Base-by-base conservation (phyloP, 35 echinoderm and acorn worm species). In the Anneissia japonica region DNA sequence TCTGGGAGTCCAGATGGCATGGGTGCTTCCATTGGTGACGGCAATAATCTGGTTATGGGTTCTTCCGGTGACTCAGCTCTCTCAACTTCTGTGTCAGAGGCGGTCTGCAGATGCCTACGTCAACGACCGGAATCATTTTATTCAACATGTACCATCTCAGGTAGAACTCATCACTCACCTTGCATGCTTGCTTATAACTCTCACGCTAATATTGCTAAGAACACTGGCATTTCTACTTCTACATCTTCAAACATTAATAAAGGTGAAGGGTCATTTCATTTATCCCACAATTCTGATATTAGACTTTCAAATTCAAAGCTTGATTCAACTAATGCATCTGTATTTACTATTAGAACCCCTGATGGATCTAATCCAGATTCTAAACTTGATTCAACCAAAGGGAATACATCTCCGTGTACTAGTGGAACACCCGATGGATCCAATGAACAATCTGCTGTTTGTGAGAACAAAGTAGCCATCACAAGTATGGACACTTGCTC, bases 101-200 rank as follows among this genome's bases (percentile, higher is more conserved):
- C 51, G 2, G 51, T 23, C 26, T 9, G 26, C 21, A 6, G 51
- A 23, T 64, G 51, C 21, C 51, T 64, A 19, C 51, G 51, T 64
- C 51, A 64, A 23, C 51, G 51, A 23, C 51, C 51, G 51, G 51
- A 64, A 64, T 64, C 51, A 26, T 64, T 64, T 64, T 64, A 64
- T 64, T 64, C 51, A 26, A 64, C 51, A 19, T 64, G 51, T 23
- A 64, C 51, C 11, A 64, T 64, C 11, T 64, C 51, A 64, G 51
- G 51, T 64, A 64, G 51, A 64, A 64, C 11, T 9, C 51, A 3
- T 64, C 2, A 64, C 26, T 12, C 51, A 64, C 5, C 11, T 64
- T 64, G 51, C 51, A 64, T 64, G 51, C 51, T 64, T 64, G 51
- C 51, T 64, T n/a, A n/a, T n/a, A n/a, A n/a, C n/a, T 64, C 51